Base-by-base conservation (phyloP, 2,113 vertebrate species). In the Taurulus bubalis region DNA sequence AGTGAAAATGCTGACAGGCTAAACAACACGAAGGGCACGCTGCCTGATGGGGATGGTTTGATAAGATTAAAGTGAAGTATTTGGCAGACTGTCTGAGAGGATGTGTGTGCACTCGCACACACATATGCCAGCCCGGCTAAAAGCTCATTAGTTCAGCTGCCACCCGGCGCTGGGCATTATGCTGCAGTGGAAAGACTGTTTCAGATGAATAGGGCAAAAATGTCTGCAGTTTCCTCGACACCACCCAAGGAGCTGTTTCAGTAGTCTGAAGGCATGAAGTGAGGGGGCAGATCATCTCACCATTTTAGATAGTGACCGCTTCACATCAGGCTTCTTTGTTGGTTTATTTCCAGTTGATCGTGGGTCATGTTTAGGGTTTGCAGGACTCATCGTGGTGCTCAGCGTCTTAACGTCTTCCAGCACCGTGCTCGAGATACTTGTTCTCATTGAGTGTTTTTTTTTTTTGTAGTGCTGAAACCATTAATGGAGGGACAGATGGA, bases 51-150 rank as follows among this genome's bases (percentile, higher is more conserved):
- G 90, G 86, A 86, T 84, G 87, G 89, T 86, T 93, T 94, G 92
- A 94, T 94, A 93, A 95, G 92, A 94, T 95, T 95, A 94, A 93
- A 92, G 92, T 85, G 63, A 92, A 93, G 91, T 90, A 90, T 93
- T 92, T 94, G 93, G 93, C 87, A 91, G 91, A 75, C 86, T 55
- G 79, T 84, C 83, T 87, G 80, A 86, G 78, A 82, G 86, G 69
- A 26, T 34, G 32, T 85, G 58, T 26, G 30, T 16, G 26, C 7
- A 14, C 16, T 16, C 16, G 24, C 1, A 3, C 10, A 63, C 60
- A 59, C 42, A 73, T 83, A 77, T 87, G 86, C 83, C 87, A 85
- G 85, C 59, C 58, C 32, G 65, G 84, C 85, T 90, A 89, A 91
- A 89, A 91, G 89, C 93, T 92, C 89, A 93, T 91, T 92, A 91